Evolutionary conservation across 2,797 vertebrate genomes (phyloP), one percentile per base, ranked within the genome.

Genomic region (Brachyalestes nurse): DNA sequence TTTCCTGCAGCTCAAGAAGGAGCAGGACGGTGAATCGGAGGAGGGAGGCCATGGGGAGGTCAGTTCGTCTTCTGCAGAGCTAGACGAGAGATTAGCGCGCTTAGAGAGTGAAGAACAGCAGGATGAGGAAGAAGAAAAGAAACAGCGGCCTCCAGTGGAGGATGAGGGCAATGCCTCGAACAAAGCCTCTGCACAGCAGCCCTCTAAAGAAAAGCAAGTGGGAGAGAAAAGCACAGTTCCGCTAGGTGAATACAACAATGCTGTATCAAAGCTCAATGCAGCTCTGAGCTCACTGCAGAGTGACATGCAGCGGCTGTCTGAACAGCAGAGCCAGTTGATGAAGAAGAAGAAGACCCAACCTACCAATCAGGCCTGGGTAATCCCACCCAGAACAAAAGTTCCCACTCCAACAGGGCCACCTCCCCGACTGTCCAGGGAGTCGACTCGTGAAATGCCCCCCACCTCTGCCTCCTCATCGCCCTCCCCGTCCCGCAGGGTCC

Each of bases 271-370:
- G 87, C 90, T 98, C 77, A 97, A 95, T 1, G 93, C 96, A 0
- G 96, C 97, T 0, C 90, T 98, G 42, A 95, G 89, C 84, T 97
- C 96, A 0, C 88, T 98, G 53, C 97, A 97, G 78, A 91, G 89
- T 61, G 97, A 98, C 89, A 97, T 98, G 97, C 96, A 97, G 87
- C 92, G 96, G 21, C 91, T 98, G 71, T 95, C 96, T 0, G 93
- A 95, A 25, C 97, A 98, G 87, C 97, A 98, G 87, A 95, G 94
- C 70, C 93, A 95, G 51, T 80, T 98, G 12, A 86, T 97, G 83
- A 93, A 90, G 58, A 96, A 90, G 58, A 96, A 95, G 40, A 95
- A 96, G 1, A 25, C 88, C 6, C 51, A 86, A 25, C 69, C 78
- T 47, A 86, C 72, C 89, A 23, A 86, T 84, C 86, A 94, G 69